Conservation (phyloP, 2,888 invertebrate genomes). For the Papilio demoleus region DNA sequence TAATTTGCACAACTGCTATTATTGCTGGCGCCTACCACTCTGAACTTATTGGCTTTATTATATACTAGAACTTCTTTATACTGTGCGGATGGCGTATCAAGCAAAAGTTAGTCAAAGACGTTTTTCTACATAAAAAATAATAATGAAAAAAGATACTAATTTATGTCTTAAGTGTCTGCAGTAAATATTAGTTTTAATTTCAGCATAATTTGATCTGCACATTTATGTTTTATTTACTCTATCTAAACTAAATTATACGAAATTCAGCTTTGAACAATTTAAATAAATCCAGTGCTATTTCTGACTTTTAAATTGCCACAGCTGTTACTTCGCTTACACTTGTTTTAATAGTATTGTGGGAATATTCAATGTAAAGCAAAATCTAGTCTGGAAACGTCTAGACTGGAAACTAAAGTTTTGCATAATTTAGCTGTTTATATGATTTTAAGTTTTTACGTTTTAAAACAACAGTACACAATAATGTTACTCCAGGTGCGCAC, state of each 20-base stretch:
- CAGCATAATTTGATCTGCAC: conserved; percentile 6
- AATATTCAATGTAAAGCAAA: conserved; percentile 18
- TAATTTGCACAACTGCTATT: too few relatives aligned
- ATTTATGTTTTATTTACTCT: conserved; percentile 11
- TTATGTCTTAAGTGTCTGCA: background rate
- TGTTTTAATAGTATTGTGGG: conserved; percentile 24
- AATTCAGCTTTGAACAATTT: conserved; percentile 13
- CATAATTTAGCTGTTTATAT: conserved; percentile 22
- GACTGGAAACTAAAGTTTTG: conserved; percentile 13
- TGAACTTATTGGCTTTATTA: too few relatives aligned
- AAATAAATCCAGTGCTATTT: conserved; percentile 18
- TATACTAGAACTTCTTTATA: too few relatives aligned
- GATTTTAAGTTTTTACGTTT: conserved; percentile 28
- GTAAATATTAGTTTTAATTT: background rate
- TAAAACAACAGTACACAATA: conserved; percentile 36
- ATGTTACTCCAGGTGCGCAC: conserved; percentile 22
- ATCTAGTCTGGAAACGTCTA: conserved; percentile 17
- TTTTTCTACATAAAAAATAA: too few relatives aligned
- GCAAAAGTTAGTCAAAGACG: too few relatives aligned
- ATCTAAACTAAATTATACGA: conserved; percentile 15
- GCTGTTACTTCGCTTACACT: conserved; percentile 21
- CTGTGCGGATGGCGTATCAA: too few relatives aligned
- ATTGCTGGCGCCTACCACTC: too few relatives aligned
- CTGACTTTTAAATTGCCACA: conserved; percentile 29
- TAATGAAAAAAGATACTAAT: too few relatives aligned